Base-by-base conservation (phyloP, 1,140 invertebrate genomes). In the Camponotus floridanus region DNA sequence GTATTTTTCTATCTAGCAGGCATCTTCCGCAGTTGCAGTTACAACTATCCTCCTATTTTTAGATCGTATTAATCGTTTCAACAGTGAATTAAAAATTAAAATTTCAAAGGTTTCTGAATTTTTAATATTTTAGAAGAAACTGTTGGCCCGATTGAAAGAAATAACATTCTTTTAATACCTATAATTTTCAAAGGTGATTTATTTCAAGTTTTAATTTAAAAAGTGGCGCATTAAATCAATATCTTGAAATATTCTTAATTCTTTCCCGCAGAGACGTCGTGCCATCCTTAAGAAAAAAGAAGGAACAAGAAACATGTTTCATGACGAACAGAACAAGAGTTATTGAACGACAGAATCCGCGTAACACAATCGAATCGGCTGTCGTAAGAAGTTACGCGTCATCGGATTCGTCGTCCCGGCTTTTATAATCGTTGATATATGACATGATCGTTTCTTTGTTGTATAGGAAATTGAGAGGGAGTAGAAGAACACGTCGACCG, bases 361-460 rank as follows among this genome's bases (percentile, higher is more conserved):
- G 39, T 81, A 67, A 86, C 65, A 70, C 65, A 70, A 57, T 83
- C 84, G 80, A 81, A 88, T 81, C 88, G 73, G 31, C 65, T 78
- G 78, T 88, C 51, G 51, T 87, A 86, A 90, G 86, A 80, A 89
- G 74, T 87, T 84, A 74, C 45, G 68, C 59, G 73, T 65, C 45
- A 39, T 18, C 42, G 11, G 55, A n/a, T 39, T 71, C 18, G 68
- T 83, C 55, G 36, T 55, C 68, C 33, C 45, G 36, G 39, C 31
- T 61, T 70, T 81, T 71, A 74, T 62, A 78, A 31, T 15, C 61
- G 55, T 67, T 65, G 59, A 70, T 87, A 74, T 62, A 45, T 64
- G 15, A 74, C 8, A 42, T 18, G 15, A 51, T 81, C 18, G 48
- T 74, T 78, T 55, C 55, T 86, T 80, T 76, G 76, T 83, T 81